A percentile compares a stretch with the other conserved stretches of the same genome.
phyloP scores from a whole-genome alignment of 2,113 vertebrate genomes.

The Axis porcinus region DNA sequence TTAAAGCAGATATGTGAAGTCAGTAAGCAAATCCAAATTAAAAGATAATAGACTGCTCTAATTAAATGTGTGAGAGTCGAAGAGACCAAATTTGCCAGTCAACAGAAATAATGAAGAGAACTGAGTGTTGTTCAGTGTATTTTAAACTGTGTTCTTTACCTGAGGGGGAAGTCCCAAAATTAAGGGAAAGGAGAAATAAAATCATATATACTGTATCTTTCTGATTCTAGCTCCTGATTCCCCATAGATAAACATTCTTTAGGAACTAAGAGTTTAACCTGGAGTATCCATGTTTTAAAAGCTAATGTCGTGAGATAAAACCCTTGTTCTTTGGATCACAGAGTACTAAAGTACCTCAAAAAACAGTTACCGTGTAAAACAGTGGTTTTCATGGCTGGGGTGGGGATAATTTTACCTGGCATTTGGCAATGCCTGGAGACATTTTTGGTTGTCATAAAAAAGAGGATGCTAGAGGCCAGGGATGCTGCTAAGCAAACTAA shows the following conservation, averaged over 20 bases:
- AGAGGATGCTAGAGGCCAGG: background rate
- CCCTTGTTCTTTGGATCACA: background rate
- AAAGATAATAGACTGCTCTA: constrained; percentile 24
- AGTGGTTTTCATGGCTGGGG: background rate
- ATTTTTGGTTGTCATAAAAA: background rate
- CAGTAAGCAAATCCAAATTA: constrained; percentile 29
- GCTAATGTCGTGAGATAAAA: constrained; percentile 1
- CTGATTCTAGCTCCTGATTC: constrained; percentile 14
- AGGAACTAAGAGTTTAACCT: background rate
- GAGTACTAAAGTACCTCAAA: background rate
- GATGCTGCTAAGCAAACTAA: background rate
- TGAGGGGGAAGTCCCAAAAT: background rate
- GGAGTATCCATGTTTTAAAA: background rate
- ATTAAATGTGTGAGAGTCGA: constrained; percentile 1
- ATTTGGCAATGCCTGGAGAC: background rate
- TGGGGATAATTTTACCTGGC: background rate
- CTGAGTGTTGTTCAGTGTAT: background rate
- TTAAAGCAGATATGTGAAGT: constrained; percentile 44
- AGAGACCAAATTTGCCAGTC: background rate
- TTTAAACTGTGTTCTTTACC: constrained; percentile 47
- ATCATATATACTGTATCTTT: constrained; percentile 3
- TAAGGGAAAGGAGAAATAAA: constrained; percentile 52
- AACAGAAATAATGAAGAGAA: constrained; percentile 22
- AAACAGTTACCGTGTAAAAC: background rate
- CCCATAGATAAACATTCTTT: constrained; percentile 17